Evolutionary conservation across 2,113 vertebrate species (phyloP).

Genomic region (Myiozetetes cayanensis): DNA sequence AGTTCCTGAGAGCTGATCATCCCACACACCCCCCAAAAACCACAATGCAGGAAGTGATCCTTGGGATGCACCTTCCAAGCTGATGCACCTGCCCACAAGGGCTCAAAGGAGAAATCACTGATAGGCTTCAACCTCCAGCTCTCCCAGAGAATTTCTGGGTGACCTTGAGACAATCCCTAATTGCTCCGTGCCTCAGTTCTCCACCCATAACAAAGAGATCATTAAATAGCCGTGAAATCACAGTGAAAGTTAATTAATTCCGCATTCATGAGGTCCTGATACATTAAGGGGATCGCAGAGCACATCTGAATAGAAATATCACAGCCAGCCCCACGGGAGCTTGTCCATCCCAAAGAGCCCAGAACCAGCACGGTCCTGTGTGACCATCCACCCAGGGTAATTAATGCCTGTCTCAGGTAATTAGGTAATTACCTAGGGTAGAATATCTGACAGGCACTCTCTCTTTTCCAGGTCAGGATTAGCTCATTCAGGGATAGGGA

Average conservation of each 20-base stretch:
- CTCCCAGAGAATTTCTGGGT: background rate
- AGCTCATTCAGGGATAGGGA: background rate
- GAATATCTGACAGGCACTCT: background rate
- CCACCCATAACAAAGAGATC: slow-evolving; percentile 28
- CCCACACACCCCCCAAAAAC: background rate
- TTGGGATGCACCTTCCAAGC: background rate
- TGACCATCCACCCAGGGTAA: background rate
- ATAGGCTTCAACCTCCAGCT: background rate
- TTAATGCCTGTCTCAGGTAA: background rate
- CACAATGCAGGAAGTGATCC: background rate
- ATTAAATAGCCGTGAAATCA: slow-evolving; percentile 32
- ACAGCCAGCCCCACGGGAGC: background rate
- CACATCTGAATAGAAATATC: background rate
- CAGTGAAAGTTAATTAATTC: slow-evolving; percentile 13
- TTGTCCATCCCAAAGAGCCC: background rate
- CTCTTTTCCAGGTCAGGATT: background rate
- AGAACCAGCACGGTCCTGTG: background rate
- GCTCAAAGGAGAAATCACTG: background rate
- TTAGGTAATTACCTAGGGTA: background rate
- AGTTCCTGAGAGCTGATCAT: background rate
- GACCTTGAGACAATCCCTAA: slow-evolving; percentile 5
- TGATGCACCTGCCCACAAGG: background rate
- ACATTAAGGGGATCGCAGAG: background rate
- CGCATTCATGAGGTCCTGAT: background rate
- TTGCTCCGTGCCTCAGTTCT: slow-evolving; percentile 14